phyloP scores from a whole-genome alignment of 92 coral and sea anemone species.

The Zoanthus gigantus region DNA sequence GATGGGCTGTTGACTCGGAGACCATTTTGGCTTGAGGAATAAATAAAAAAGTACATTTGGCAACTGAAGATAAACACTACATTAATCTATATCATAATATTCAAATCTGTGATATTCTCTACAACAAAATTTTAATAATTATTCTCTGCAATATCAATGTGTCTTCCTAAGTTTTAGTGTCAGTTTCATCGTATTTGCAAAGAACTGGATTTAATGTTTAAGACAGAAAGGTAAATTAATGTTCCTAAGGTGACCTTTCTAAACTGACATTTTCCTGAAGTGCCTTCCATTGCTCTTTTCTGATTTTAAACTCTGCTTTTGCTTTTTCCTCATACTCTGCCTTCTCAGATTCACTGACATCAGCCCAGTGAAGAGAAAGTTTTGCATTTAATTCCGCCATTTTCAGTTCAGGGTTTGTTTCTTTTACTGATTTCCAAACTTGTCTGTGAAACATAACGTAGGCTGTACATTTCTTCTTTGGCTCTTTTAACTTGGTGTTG shows the following conservation, averaged over 20 bases:
- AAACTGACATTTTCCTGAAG: background rate
- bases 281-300: conserved; percentile 29
- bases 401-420: conserved; percentile 31
- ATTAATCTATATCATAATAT: background rate
- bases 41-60: background rate
- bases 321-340: conserved; percentile 24
- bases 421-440: conserved; percentile 25
- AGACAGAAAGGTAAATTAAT: background rate
- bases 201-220: background rate
- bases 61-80: background rate
- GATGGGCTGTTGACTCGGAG: background rate
- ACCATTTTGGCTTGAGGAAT: background rate
- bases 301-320: conserved; percentile 16
- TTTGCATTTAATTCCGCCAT: conserved; percentile 4
- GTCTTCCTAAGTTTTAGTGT: background rate
- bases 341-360: conserved; percentile 26
- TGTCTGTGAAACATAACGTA: conserved; percentile 11
- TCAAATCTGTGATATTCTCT: background rate
- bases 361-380: conserved; percentile 5
- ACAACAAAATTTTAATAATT: background rate
- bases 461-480: conserved; percentile 43
- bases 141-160: background rate
- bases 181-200: background rate
- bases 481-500: conserved; percentile 23
- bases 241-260: conserved; percentile 30